These are phyloP conservation scores for Drosophila setosimentum DNA, from an alignment of 2,888 invertebrate species.

Conservation along the genomic window DNA sequence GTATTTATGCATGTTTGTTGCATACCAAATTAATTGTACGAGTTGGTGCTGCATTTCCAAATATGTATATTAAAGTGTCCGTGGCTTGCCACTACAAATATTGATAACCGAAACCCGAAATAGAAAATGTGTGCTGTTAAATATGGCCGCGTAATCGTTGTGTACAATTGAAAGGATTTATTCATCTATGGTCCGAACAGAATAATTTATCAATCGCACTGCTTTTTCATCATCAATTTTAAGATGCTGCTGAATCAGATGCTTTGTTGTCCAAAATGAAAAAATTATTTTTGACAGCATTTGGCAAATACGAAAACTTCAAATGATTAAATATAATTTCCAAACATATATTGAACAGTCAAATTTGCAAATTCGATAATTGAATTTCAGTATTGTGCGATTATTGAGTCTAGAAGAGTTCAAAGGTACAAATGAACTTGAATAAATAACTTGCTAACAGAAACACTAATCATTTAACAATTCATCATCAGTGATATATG, in stretches of 20 bases:
- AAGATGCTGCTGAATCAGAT: neutral
- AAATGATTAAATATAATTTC: slow-evolving; percentile 1
- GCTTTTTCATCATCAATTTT: neutral
- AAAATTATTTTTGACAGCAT: neutral
- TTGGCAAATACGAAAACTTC: neutral
- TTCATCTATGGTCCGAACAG: neutral
- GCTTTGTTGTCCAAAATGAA: neutral
- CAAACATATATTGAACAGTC: neutral
- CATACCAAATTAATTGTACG: slow-evolving; percentile 12
- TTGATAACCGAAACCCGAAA: neutral
- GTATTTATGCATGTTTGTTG: neutral
- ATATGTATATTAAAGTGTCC: slow-evolving; percentile 15
- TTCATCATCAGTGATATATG: neutral
- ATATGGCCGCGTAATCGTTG: neutral
- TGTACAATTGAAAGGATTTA: neutral
- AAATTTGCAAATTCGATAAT: neutral
- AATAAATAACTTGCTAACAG: neutral
- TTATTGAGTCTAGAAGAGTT: neutral
- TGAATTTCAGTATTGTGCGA: neutral
- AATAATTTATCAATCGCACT: neutral
- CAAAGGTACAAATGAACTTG: neutral
- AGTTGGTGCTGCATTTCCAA: slow-evolving; percentile 18
- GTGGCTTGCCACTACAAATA: neutral
- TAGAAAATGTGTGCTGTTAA: neutral
- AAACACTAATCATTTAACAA: neutral